Evolutionary conservation across 1,140 invertebrate species (phyloP).

Genomic region (Anoplophora glabripennis): DNA sequence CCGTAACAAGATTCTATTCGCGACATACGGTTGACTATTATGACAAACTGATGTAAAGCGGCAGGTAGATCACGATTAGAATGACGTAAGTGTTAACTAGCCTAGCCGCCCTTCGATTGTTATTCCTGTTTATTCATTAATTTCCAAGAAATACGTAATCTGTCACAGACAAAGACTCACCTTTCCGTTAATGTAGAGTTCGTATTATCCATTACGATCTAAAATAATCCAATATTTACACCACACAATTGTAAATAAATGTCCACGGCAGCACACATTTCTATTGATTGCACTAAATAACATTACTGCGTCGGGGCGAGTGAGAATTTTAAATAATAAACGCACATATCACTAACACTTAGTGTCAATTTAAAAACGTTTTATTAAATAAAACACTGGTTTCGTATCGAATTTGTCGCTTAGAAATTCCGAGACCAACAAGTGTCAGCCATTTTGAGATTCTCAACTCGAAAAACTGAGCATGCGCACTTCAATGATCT

Average conservation of each 20-base stretch:
- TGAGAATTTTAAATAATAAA: not conserved
- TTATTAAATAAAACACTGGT: slow-evolving; percentile 23
- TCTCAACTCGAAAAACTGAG: not conserved
- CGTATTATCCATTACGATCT: slow-evolving; percentile 33
- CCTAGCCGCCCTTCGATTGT: slow-evolving; percentile 22
- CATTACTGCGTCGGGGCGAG: slow-evolving; percentile 22
- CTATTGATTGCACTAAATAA: slow-evolving; percentile 22
- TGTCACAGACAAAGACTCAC: slow-evolving; percentile 15
- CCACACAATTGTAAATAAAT: slow-evolving; percentile 29
- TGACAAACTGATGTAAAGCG: slow-evolving; percentile 8
- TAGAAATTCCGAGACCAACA: slow-evolving; percentile 38
- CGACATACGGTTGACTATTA: slow-evolving; percentile 14
- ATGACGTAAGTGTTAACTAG: slow-evolving; percentile 15
- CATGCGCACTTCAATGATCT: not conserved
- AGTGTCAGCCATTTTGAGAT: slow-evolving; percentile 44
- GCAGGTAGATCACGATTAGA: slow-evolving; percentile 15
- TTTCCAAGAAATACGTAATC: slow-evolving; percentile 14
- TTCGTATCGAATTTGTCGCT: slow-evolving; percentile 24
- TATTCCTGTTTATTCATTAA: slow-evolving; percentile 11
- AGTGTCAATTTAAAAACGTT: no score
- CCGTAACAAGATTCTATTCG: slow-evolving; percentile 13
- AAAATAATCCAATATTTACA: slow-evolving; percentile 27
- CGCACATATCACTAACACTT: no score
- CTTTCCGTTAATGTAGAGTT: slow-evolving; percentile 25
- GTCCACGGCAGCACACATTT: slow-evolving; percentile 34